Conservation (phyloP, 2,113 vertebrate genomes). For the Plectropomus leopardus region DNA sequence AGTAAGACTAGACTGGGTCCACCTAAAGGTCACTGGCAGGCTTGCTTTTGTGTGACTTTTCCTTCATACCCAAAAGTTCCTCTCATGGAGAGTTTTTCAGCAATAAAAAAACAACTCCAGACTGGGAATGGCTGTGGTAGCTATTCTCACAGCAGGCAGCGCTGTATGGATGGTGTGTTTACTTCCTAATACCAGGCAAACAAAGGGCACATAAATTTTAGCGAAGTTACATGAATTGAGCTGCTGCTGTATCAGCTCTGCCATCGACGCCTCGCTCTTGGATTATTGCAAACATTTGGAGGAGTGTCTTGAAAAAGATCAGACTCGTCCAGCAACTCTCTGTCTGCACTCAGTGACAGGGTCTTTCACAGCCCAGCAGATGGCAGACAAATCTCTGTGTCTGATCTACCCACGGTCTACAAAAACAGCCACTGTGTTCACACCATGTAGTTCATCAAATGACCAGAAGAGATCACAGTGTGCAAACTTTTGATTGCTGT, state of each 20-base stretch:
- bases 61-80: conserved; percentile 13
- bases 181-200: conserved; percentile 53
- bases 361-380: conserved; percentile 51
- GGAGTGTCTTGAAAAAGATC: neutral
- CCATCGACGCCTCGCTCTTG: conserved; percentile 34
- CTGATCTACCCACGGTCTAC: neutral
- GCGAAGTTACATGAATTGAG: conserved; percentile 11
- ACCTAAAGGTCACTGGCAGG: conserved; percentile 55
- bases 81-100: neutral
- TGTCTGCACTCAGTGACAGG: neutral
- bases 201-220: conserved; percentile 55
- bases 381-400: conserved; percentile 46
- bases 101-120: conserved; percentile 27
- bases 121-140: conserved; percentile 61
- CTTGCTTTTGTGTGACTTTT: conserved; percentile 58
- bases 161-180: conserved; percentile 27
- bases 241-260: conserved; percentile 48
- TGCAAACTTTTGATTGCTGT: conserved; percentile 41
- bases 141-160: conserved; percentile 57
- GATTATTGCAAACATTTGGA: conserved; percentile 16
- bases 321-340: neutral
- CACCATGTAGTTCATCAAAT: conserved; percentile 55
- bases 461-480: conserved; percentile 63
- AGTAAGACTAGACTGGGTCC: conserved; percentile 28
- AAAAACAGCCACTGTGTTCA: neutral